Evolutionary conservation across 1,140 invertebrate genomes (phyloP), one percentile per base, ranked within the genome.

Genomic region (Drosophila sp.): DNA sequence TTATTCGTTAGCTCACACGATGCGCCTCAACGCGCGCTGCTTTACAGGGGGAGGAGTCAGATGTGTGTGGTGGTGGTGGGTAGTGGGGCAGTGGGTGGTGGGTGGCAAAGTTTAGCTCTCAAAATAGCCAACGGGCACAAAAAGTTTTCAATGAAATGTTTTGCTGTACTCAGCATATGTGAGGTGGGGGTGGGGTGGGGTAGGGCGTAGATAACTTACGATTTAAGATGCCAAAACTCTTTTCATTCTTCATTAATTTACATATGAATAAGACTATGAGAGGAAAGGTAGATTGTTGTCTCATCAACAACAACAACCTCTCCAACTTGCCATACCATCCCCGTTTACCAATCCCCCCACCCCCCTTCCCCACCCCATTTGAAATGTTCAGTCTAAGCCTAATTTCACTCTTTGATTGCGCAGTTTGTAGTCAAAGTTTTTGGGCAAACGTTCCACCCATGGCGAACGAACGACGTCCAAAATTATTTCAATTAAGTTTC

Each of bases 401-500:
- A 63, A 65, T 78, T 70, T 70, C 63, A 67, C 66, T 73, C 83
- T 86, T 86, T 86, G 83, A 86, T 86, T 86, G 82, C 82, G 56
- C 63, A 67, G 60, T 50, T 83, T 70, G 80, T 76, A 65, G 64
- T 67, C 67, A 72, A 87, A 86, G 66, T 79, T 86, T 79, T 32
- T 50, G 50, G 44, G 41, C n/a, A 44, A 11, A 11, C 23, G 1
- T 47, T 33, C 33, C 11, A 25, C 23, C 60, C 17, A 62, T 61
- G 83, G 66, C 72, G 38, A 79, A 25, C 44, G 44, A 47, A 50
- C 44, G 44, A 50, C 44, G 44, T 50, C 44, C 44, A 50, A 50
- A 86, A 86, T 86, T 83, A 87, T 86, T 86, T 86, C 83, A 86
- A 87, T 86, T 86, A 86, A 86, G 83, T 86, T 86, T 87, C 79